Evolutionary conservation across 1,140 invertebrate genomes (phyloP), one percentile per base, ranked within the genome.

Genomic region (Scaptomyza hsui): DNA sequence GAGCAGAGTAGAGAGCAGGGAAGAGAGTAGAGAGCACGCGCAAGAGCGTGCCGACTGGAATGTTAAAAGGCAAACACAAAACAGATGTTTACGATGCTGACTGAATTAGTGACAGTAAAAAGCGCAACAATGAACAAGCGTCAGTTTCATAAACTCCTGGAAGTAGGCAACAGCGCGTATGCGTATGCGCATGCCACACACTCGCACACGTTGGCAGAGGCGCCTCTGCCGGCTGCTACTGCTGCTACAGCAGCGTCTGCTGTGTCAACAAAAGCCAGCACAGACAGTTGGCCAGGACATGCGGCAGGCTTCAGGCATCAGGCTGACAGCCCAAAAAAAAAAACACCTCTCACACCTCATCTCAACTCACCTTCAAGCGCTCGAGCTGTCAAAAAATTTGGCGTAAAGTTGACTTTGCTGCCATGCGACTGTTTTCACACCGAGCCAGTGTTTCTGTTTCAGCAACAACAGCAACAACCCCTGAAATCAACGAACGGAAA

Each of bases 51-150:
- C 6, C 37, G 32, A 26, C 73, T 86, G 81, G 81, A 86, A 88
- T 37, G 65, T 29, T 75, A 29, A 71, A 67, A 83, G 80, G 57
- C 82, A 86, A 86, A 86, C 81, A 86, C 73, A 75, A 86, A 86
- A 88, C 81, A 86, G 77, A 88, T 86, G 81, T 86, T 88, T 60
- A 59, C 44, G 47, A 42, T 62, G 32, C 32, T 37, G 32, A 37
- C 12, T 37, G 32, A 37, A 37, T 37, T n/a, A 37, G 10, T 18
- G 56, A 41, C 73, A 63, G 78, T 64, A 82, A 89, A 29, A 88
- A 86, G 82, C 82, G 82, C 82, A 86, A 86, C 82, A 85, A 85
- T 86, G 70, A 69, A 74, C 72, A 51, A 37, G n/a, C 29, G 48
- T 6, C 18, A 49, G 15, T 2, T 37, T 19, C 2, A 47, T 15